These are phyloP conservation scores for Eupsittula cactorum DNA, from an alignment of 2,113 vertebrate genomes.

Conservation along the genomic window DNA sequence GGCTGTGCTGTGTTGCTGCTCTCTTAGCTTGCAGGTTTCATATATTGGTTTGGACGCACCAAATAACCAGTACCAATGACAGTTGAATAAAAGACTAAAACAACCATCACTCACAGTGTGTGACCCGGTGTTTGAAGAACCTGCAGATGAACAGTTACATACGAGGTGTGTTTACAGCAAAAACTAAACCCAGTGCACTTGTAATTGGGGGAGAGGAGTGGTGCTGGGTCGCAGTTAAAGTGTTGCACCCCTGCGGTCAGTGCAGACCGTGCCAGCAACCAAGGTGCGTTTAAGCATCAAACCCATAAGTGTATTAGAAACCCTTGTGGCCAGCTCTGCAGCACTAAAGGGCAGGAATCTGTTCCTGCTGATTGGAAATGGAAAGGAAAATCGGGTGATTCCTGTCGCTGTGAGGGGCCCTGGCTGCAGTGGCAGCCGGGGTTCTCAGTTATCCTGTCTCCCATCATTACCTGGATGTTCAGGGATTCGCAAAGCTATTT, in stretches of 20 bases:
- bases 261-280: background rate
- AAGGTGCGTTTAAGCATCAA: background rate
- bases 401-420: background rate
- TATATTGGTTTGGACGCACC: conserved; percentile 49
- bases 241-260: background rate
- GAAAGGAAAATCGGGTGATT: background rate
- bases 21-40: conserved; percentile 73
- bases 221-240: background rate
- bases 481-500: background rate
- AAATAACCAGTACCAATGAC: conserved; percentile 65
- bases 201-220: background rate
- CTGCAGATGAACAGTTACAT: background rate
- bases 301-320: fast-evolving
- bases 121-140: background rate
- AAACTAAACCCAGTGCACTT: background rate
- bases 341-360: background rate
- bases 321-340: background rate
- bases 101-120: background rate
- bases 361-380: background rate
- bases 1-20: conserved; percentile 76
- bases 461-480: background rate
- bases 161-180: background rate
- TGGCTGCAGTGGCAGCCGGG: background rate
- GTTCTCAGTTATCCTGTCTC: background rate
- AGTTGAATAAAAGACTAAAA: conserved; percentile 57